These are phyloP conservation scores for Seriola quinqueradiata DNA, from an alignment of 2,113 vertebrate species.

Conservation along the genomic window DNA sequence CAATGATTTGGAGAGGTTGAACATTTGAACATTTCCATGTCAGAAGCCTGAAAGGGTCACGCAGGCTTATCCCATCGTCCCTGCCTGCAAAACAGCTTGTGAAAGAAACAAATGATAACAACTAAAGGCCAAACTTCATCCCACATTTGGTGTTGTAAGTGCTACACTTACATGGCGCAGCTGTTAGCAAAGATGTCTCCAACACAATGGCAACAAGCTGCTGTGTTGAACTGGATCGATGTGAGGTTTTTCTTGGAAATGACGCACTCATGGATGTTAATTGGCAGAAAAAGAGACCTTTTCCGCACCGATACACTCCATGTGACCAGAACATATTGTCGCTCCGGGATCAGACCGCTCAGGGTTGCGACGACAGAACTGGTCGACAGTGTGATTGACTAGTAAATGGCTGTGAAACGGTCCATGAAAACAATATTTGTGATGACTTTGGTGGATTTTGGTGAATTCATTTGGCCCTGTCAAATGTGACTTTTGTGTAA, in stretches of 20 bases:
- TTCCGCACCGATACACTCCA: constrained; percentile 39
- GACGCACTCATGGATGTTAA: constrained; percentile 33
- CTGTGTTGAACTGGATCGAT: constrained; percentile 38
- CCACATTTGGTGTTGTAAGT: constrained; percentile 42
- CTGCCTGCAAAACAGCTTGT: constrained; percentile 34
- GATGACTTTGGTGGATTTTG: constrained; percentile 46
- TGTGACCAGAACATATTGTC: constrained; percentile 50
- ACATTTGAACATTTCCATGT: neutral
- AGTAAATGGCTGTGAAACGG: constrained; percentile 48
- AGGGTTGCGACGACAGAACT: constrained; percentile 23
- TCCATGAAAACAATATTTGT: constrained; percentile 54
- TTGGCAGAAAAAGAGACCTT: constrained; percentile 43
- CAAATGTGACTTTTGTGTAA: constrained; percentile 42
- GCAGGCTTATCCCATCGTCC: constrained; percentile 57
- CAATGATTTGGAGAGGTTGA: constrained; percentile 9
- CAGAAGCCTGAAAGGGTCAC: constrained; percentile 27
- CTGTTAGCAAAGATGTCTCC: constrained; percentile 70
- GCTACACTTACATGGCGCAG: constrained; percentile 67
- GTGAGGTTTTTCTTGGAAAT: constrained; percentile 58
- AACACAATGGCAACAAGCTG: constrained; percentile 39
- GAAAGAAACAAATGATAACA: constrained; percentile 66
- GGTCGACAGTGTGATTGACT: constrained; percentile 39
- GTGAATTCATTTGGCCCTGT: constrained; percentile 58
- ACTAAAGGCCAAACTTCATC: constrained; percentile 49
- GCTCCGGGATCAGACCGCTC: constrained; percentile 59